Percentiles rank a stretch among this genome's conserved stretches.
These are phyloP conservation scores for Stegophylla sp. DNA, from an alignment of 2,888 invertebrate species.

Conservation along the genomic window DNA sequence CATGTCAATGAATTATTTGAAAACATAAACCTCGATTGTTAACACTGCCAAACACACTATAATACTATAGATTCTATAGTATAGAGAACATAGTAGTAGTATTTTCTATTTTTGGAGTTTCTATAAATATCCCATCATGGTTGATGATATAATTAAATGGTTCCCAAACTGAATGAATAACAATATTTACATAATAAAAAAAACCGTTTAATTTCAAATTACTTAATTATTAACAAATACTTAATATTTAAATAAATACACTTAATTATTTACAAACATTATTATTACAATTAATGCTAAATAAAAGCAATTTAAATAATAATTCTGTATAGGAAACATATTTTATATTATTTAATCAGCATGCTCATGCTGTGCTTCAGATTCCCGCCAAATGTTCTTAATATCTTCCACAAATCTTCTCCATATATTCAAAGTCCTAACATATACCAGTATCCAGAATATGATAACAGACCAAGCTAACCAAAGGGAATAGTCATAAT, in stretches of 20 bases:
- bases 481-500: constrained; percentile 51
- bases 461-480: constrained; percentile 46
- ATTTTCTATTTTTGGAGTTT: constrained; percentile 8
- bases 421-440: constrained; percentile 69
- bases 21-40: not conserved
- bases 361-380: constrained; percentile 78
- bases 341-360: constrained; percentile 69
- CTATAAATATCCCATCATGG: constrained; percentile 50
- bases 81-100: not conserved
- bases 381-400: constrained; percentile 84
- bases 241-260: not conserved
- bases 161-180: constrained; percentile 41
- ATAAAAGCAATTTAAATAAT: constrained; percentile 7
- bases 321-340: constrained; percentile 4
- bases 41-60: not conserved
- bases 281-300: not conserved
- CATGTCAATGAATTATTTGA: not conserved
- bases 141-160: constrained; percentile 39
- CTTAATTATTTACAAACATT: constrained; percentile 11
- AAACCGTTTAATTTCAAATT: not conserved
- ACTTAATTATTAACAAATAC: not conserved
- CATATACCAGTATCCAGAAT: constrained; percentile 39
- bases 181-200: constrained; percentile 13
- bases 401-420: constrained; percentile 81
- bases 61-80: not conserved